Evolutionary conservation across 2,888 invertebrate genomes (phyloP).

Genomic region (Erpobdella octoculata): DNA sequence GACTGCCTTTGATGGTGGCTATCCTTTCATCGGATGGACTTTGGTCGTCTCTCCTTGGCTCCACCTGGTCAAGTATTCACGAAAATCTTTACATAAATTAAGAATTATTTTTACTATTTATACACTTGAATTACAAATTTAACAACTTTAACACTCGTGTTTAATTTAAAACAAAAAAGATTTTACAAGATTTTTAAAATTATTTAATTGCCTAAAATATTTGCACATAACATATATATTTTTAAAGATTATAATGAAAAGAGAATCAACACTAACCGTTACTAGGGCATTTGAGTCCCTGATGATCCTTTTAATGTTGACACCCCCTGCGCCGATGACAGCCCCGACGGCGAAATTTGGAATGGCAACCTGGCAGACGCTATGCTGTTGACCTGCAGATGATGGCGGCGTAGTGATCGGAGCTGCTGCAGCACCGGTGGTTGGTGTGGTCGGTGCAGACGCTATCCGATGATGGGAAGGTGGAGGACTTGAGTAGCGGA

Average conservation of each 20-base stretch:
- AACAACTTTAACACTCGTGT: too few species aligned
- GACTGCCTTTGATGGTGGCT: constrained; percentile 74
- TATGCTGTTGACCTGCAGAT: neutral
- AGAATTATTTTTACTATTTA: too few species aligned
- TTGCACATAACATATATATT: neutral
- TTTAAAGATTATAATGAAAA: too few species aligned
- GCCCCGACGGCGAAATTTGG: constrained; percentile 96
- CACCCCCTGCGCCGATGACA: constrained; percentile 93
- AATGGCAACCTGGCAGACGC: constrained; percentile 58
- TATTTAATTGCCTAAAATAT: neutral
- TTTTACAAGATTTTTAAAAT: neutral
- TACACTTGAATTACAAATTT: too few species aligned
- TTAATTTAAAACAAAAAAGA: neutral
- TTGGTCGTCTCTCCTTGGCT: constrained; percentile 48
- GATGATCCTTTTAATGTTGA: constrained; percentile 92
- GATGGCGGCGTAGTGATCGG: neutral
- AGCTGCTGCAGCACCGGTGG: neutral
- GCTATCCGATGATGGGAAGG: neutral
- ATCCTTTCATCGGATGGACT: constrained; percentile 69
- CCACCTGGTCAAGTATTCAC: constrained; percentile 38
- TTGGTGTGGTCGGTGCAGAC: constrained; percentile 11
- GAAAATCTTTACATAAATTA: neutral
- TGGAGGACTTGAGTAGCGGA: too few species aligned
- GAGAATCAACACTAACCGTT: constrained; percentile 41
- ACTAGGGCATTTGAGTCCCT: constrained; percentile 77